Conservation (phyloP, 37 sponge, comb jelly and placozoan species). For the Haliclona indistincta region DNA sequence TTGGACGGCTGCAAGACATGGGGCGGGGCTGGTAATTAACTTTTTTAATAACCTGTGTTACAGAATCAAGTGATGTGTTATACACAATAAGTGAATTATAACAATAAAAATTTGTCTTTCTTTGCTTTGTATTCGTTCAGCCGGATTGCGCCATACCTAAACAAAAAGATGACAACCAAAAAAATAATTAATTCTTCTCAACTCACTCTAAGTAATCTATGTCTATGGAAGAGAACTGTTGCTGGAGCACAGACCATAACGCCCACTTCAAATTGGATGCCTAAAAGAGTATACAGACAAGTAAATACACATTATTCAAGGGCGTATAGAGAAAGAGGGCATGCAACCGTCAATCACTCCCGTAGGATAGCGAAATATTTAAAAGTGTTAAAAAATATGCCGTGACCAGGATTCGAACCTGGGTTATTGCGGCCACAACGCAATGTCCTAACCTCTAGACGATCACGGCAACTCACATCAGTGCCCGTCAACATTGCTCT, state of each 20-base stretch:
- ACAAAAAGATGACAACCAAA: not conserved
- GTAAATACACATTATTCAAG: too few relatives aligned
- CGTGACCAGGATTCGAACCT: constrained; percentile 97
- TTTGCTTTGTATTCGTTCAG: constrained; percentile 49
- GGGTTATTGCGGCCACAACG: constrained; percentile 96
- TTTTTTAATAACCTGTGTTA: too few relatives aligned
- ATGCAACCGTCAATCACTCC: too few relatives aligned
- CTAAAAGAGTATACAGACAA: constrained; percentile 28
- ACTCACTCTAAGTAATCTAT: constrained; percentile 86
- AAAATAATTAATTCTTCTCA: too few relatives aligned
- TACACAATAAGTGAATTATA: too few relatives aligned
- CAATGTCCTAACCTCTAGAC: constrained; percentile 93
- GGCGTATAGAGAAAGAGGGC: too few relatives aligned
- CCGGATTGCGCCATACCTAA: constrained; percentile 38
- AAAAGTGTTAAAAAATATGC: constrained; percentile 77
- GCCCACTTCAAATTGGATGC: constrained; percentile 82
- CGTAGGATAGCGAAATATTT: too few relatives aligned
- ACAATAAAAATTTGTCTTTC: constrained; percentile 32
- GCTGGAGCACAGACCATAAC: constrained; percentile 82
- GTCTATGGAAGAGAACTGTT: constrained; percentile 71
- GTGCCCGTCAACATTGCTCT: not conserved
- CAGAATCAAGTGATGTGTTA: too few relatives aligned
- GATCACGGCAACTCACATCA: constrained; percentile 59
- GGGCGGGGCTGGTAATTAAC: too few relatives aligned
- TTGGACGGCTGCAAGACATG: too few relatives aligned